Evolutionary conservation across 1,140 invertebrate species (phyloP).

Genomic region (Spodoptera frugiperda): DNA sequence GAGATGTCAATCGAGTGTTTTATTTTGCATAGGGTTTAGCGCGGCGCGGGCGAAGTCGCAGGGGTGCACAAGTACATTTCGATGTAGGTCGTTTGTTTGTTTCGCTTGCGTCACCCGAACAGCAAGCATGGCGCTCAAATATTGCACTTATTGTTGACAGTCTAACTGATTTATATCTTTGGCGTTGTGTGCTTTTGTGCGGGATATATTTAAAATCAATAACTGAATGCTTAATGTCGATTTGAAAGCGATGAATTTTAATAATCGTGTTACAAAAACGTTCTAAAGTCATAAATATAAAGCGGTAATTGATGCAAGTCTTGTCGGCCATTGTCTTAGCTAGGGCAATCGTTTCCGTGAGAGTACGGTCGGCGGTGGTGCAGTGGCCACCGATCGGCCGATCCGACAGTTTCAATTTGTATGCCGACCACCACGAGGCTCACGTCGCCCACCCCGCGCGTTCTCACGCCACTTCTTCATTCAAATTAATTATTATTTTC

Average conservation of each 20-base stretch:
- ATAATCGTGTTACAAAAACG: constrained; percentile 63
- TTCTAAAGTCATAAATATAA: constrained; percentile 71
- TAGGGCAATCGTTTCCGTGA: constrained; percentile 82
- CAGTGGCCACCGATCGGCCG: constrained; percentile 61
- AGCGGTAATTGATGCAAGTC: constrained; percentile 83
- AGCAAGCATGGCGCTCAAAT: constrained; percentile 60
- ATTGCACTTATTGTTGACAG: constrained; percentile 82
- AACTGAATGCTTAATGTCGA: not conserved
- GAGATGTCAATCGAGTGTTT: constrained; percentile 85
- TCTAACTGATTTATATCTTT: constrained; percentile 83
- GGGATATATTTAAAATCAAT: constrained; percentile 27
- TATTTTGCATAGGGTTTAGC: constrained; percentile 84
- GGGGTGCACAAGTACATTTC: constrained; percentile 85
- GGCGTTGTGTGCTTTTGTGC: constrained; percentile 54
- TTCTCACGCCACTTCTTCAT: constrained; percentile 80
- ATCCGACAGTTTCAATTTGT: constrained; percentile 83
- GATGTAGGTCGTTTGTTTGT: constrained; percentile 86
- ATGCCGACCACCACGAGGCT: constrained; percentile 69
- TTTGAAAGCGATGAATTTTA: constrained; percentile 1
- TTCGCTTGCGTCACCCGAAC: constrained; percentile 53
- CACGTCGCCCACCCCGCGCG: constrained; percentile 71
- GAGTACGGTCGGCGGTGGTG: constrained; percentile 58
- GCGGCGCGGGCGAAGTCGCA: constrained; percentile 55
- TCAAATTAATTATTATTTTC: constrained; percentile 83
- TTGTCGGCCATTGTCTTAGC: constrained; percentile 80